Conservation (phyloP, 2,888 invertebrate genomes). For the Zaprionus bogoriensis region DNA sequence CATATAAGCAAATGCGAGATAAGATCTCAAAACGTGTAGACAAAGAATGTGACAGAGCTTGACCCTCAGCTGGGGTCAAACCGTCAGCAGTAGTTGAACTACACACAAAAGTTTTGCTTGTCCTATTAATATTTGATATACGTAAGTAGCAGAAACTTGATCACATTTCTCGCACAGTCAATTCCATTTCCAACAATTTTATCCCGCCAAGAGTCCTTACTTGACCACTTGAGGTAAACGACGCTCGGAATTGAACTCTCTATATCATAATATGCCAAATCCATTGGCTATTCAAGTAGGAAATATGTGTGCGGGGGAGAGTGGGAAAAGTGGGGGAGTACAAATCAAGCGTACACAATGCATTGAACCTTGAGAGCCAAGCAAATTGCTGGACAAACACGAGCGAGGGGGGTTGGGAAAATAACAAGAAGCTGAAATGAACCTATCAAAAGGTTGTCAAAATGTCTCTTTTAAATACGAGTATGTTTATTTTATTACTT, state of each 20-base stretch:
- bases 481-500: conserved; percentile 76
- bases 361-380: conserved; percentile 56
- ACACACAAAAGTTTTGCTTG: conserved; percentile 4
- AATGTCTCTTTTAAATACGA: conserved; percentile 76
- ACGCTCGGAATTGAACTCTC: conserved; percentile 26
- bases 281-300: background rate
- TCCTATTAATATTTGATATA: background rate
- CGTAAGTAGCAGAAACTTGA: conserved; percentile 13
- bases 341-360: conserved; percentile 54
- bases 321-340: background rate
- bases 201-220: conserved; percentile 7
- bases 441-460: conserved; percentile 78
- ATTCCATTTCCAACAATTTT: conserved; percentile 25
- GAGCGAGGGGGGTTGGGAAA: conserved; percentile 1
- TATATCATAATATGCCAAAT: conserved; percentile 26
- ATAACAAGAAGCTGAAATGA: conserved; percentile 58
- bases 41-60: conserved; percentile 17
- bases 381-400: conserved; percentile 24
- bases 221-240: conserved; percentile 47
- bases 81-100: conserved; percentile 28
- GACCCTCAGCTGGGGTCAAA: conserved; percentile 34
- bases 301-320: background rate
- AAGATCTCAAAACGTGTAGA: conserved; percentile 1
- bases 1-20: conserved; percentile 1
- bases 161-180: conserved; percentile 2